Percentiles rank a stretch among this genome's conserved stretches.
Evolutionary conservation across 1,140 invertebrate genomes (phyloP).

Genomic region (Polypedilum pembai): DNA sequence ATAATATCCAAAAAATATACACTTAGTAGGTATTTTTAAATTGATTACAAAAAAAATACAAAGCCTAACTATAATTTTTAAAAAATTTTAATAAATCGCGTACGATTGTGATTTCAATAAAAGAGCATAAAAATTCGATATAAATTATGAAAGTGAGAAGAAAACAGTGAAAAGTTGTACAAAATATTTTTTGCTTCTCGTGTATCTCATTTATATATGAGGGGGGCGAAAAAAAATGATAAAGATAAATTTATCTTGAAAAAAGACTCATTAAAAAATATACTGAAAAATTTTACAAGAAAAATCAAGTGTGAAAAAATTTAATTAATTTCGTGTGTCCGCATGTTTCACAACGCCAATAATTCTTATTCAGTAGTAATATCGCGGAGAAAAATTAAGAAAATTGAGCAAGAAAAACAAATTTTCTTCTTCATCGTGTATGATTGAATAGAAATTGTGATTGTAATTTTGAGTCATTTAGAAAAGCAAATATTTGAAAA

Average conservation of each 20-base stretch:
- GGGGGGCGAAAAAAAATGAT: not conserved
- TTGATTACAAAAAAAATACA: not conserved
- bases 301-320: too few relatives aligned
- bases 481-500: too few relatives aligned
- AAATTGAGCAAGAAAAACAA: too few relatives aligned
- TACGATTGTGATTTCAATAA: not conserved
- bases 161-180: not conserved
- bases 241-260: slow-evolving; percentile 14
- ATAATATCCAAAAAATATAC: not conserved
- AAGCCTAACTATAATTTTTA: not conserved
- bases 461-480: too few relatives aligned
- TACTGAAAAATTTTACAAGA: too few relatives aligned
- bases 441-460: too few relatives aligned
- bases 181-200: not conserved
- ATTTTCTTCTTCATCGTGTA: too few relatives aligned
- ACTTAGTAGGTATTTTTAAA: not conserved
- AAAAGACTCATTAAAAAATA: not conserved
- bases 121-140: not conserved
- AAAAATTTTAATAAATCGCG: too few relatives aligned
- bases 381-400: too few relatives aligned
- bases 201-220: not conserved
- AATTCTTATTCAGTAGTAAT: too few relatives aligned
- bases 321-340: too few relatives aligned
- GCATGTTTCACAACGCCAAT: too few relatives aligned
- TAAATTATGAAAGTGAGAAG: not conserved